A percentile compares a stretch with the other conserved stretches of the same genome.
Evolutionary conservation across 2,113 vertebrate genomes (phyloP).

Genomic region (Orycteropus afer): DNA sequence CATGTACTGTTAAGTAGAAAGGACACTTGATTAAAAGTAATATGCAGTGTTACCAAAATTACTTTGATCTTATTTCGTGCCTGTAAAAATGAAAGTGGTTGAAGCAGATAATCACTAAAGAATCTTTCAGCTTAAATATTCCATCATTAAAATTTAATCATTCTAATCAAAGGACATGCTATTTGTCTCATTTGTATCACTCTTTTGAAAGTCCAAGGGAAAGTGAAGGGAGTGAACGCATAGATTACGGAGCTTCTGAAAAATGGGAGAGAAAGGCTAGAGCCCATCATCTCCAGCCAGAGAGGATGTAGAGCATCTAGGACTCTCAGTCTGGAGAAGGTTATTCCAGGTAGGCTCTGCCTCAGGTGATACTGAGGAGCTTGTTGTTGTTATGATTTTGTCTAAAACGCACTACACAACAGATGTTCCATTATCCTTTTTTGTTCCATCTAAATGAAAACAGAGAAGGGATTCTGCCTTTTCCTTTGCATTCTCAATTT

Average conservation of each 20-base stretch:
- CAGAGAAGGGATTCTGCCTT: constrained; percentile 61
- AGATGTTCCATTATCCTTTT: constrained; percentile 76
- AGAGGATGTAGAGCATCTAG: not conserved
- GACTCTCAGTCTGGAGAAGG: accelerated
- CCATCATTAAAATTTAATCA: not conserved
- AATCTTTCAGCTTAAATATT: constrained; percentile 33
- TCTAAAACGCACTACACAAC: constrained; percentile 75
- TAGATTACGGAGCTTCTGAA: not conserved
- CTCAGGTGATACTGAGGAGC: constrained; percentile 45
- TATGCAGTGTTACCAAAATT: not conserved
- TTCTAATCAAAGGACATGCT: not conserved
- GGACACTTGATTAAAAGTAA: not conserved
- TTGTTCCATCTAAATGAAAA: constrained; percentile 72
- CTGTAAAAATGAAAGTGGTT: not conserved
- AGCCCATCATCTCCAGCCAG: not conserved
- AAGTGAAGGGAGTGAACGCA: not conserved
- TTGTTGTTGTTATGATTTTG: constrained; percentile 7
- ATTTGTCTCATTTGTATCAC: not conserved
- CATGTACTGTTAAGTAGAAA: not conserved
- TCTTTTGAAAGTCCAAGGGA: not conserved
- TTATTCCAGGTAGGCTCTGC: constrained; percentile 53
- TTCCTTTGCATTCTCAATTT: constrained; percentile 48
- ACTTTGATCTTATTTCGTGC: constrained; percentile 21
- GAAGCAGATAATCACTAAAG: not conserved
- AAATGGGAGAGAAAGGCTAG: not conserved